phyloP scores from a whole-genome alignment of 2,888 invertebrate species.

The Thyatira batis region DNA sequence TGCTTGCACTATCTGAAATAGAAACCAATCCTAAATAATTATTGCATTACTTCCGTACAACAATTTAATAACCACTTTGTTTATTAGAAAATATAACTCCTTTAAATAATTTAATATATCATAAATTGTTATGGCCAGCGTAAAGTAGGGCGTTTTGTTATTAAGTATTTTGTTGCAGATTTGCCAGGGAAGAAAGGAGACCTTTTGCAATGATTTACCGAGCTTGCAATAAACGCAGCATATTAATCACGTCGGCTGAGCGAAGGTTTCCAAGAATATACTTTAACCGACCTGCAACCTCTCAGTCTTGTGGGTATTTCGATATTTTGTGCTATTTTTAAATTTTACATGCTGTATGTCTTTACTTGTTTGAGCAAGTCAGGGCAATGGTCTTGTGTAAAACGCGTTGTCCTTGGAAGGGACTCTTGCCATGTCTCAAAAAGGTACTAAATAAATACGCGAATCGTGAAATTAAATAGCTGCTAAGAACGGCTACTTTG shows the following conservation, averaged over 20 bases:
- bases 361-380: constrained; percentile 44
- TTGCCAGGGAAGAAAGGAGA: constrained; percentile 31
- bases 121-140: not conserved
- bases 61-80: not conserved
- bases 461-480: not conserved
- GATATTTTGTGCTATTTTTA: constrained; percentile 48
- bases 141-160: not conserved
- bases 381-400: constrained; percentile 46
- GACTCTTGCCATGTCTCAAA: constrained; percentile 3
- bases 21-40: too few relatives aligned
- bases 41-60: too few relatives aligned
- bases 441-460: constrained; percentile 10
- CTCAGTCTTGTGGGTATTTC: constrained; percentile 25
- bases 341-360: constrained; percentile 44
- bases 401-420: constrained; percentile 53
- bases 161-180: not conserved
- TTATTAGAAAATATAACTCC: not conserved
- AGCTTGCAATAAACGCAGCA: constrained; percentile 31
- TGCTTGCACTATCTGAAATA: constrained; percentile 57
- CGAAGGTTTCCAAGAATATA: constrained; percentile 34
- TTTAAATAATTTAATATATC: constrained; percentile 5
- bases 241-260: constrained; percentile 39
- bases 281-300: constrained; percentile 22
- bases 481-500: not conserved
- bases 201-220: constrained; percentile 35